Percentiles rank a stretch among this genome's conserved stretches.
Evolutionary conservation across 2,888 invertebrate genomes (phyloP).

Genomic region (Drosophila mimetica): DNA sequence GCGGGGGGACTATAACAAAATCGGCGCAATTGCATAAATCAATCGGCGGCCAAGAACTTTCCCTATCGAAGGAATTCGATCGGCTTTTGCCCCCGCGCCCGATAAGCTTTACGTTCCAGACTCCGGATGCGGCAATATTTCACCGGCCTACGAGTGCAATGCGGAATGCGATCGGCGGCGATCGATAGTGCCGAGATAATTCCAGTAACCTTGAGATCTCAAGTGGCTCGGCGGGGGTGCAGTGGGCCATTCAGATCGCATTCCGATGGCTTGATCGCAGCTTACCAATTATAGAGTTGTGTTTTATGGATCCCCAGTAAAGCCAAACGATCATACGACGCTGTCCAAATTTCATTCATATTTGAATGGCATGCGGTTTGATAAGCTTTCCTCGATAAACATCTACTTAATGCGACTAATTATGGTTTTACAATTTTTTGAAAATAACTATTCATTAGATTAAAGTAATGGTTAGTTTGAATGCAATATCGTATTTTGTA

Average conservation of each 20-base stretch:
- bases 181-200: constrained; percentile 1
- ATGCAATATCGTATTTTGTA: no score
- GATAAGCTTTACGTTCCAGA: constrained; percentile 24
- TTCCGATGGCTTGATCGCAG: neutral
- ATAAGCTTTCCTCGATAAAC: neutral
- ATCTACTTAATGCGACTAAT: neutral
- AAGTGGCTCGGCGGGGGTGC: constrained; percentile 11
- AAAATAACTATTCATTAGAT: no score
- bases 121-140: constrained; percentile 25
- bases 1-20: constrained; percentile 8
- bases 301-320: neutral
- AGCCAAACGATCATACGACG: constrained; percentile 1
- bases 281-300: neutral
- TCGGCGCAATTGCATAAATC: constrained; percentile 27
- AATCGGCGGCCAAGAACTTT: constrained; percentile 26
- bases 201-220: constrained; percentile 13
- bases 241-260: constrained; percentile 1
- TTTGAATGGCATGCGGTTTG: neutral
- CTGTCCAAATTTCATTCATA: neutral
- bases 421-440: no score
- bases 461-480: no score
- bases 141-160: neutral
- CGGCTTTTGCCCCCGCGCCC: neutral
- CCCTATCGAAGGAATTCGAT: constrained; percentile 32
- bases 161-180: constrained; percentile 9